phyloP scores from a whole-genome alignment of 2,797 vertebrate species.

The Potorous gilbertii region DNA sequence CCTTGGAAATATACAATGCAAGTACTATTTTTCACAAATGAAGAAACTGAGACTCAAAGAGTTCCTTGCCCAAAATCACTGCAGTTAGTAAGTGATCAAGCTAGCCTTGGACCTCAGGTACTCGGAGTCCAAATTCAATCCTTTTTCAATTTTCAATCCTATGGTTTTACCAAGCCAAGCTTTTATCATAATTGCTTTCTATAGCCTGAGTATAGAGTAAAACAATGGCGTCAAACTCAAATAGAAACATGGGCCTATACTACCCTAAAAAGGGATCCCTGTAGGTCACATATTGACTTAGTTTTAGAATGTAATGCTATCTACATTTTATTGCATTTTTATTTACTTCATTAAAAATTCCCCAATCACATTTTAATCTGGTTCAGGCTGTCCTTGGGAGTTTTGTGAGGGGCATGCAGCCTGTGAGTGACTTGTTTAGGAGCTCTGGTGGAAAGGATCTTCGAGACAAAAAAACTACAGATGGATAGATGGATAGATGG shows the following conservation, averaged over 20 bases:
- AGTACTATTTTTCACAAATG: background rate
- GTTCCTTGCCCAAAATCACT: background rate
- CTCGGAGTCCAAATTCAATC: background rate
- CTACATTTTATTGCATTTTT: background rate
- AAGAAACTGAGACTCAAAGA: background rate
- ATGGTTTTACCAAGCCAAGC: background rate
- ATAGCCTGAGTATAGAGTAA: background rate
- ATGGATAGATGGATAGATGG: no score
- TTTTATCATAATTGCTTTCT: background rate
- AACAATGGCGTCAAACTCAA: background rate
- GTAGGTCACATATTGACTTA: background rate
- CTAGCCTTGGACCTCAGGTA: constrained; percentile 1
- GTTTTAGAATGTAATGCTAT: background rate
- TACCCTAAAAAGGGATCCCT: background rate
- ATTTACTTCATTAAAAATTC: background rate
- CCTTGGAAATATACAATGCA: background rate
- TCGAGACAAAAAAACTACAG: background rate
- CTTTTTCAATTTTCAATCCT: background rate
- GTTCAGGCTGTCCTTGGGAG: background rate
- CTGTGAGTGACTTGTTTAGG: background rate
- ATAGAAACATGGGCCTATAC: background rate
- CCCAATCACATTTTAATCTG: background rate
- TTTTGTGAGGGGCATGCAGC: background rate
- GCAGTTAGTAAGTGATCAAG: background rate
- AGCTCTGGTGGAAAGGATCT: background rate